Percentiles rank a stretch among this genome's conserved stretches.
phyloP scores from a whole-genome alignment of 2,888 invertebrate species.

The Callimorpha dominula region DNA sequence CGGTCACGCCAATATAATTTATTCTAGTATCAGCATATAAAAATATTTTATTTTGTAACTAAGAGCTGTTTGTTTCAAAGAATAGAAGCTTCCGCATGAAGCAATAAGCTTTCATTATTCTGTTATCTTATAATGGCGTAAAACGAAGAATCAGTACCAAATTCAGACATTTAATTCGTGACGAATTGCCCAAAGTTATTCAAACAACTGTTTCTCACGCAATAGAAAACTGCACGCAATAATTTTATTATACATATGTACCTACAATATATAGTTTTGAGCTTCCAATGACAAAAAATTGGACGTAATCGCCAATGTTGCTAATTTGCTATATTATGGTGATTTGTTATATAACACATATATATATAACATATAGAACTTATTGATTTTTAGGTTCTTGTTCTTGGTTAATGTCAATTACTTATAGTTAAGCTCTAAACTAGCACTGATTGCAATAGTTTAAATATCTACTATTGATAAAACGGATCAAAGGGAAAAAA shows the following conservation, averaged over 20 bases:
- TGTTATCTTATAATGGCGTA: conserved; percentile 5
- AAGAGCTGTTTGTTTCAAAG: not conserved
- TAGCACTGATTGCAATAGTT: too few species aligned
- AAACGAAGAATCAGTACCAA: conserved; percentile 2
- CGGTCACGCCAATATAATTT: not conserved
- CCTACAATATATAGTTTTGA: not conserved
- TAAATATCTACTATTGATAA: too few species aligned
- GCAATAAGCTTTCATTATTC: conserved; percentile 9
- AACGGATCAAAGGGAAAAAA: too few species aligned
- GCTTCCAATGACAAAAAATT: not conserved
- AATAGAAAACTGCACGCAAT: not conserved
- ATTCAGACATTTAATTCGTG: not conserved
- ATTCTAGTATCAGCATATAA: not conserved
- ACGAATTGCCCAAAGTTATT: conserved; percentile 5
- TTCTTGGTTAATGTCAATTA: too few species aligned
- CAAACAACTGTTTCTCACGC: conserved; percentile 3
- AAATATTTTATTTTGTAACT: not conserved
- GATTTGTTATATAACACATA: too few species aligned
- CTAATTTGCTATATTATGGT: too few species aligned
- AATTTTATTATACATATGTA: not conserved
- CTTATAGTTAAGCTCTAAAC: too few species aligned
- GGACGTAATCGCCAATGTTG: too few species aligned
- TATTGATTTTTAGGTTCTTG: too few species aligned
- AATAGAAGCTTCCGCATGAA: conserved; percentile 1
- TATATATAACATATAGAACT: too few species aligned